A percentile compares a stretch with the other conserved stretches of the same genome.
Evolutionary conservation across 1,140 invertebrate species (phyloP).

Genomic region (Chionoecetes opilio): DNA sequence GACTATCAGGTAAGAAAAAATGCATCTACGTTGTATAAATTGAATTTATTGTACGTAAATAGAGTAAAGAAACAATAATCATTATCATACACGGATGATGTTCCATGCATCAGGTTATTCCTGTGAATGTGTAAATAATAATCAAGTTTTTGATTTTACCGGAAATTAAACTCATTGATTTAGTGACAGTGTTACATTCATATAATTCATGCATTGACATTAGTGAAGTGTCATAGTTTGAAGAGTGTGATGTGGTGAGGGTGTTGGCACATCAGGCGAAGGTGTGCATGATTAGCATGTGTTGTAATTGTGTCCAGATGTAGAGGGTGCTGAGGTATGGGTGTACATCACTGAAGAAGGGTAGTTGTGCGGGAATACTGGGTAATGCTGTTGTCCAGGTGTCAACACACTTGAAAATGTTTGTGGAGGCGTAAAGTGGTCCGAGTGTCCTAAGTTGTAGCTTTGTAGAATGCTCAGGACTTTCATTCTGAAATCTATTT

Average conservation of each 20-base stretch:
- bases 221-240: constrained; percentile 31
- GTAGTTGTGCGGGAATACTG: background rate
- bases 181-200: background rate
- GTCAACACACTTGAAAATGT: background rate
- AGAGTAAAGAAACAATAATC: background rate
- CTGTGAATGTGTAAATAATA: background rate
- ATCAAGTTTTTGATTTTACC: background rate
- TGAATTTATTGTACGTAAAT: constrained; percentile 38
- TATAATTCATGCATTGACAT: background rate
- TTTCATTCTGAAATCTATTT: constrained; percentile 54
- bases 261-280: constrained; percentile 30
- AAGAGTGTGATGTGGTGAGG: constrained; percentile 30
- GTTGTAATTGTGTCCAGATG: background rate
- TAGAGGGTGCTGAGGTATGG: background rate
- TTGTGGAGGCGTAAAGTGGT: background rate
- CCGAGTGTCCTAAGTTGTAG: background rate
- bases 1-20: constrained; percentile 53
- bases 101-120: background rate
- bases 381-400: background rate
- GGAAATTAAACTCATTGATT: no score
- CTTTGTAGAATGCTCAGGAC: constrained; percentile 20
- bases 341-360: constrained; percentile 17
- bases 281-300: background rate
- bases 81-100: background rate
- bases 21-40: background rate